Percentiles rank a stretch among this genome's conserved stretches.
Conservation (phyloP, 2,113 vertebrate species). For the Ardeotis arabs region DNA sequence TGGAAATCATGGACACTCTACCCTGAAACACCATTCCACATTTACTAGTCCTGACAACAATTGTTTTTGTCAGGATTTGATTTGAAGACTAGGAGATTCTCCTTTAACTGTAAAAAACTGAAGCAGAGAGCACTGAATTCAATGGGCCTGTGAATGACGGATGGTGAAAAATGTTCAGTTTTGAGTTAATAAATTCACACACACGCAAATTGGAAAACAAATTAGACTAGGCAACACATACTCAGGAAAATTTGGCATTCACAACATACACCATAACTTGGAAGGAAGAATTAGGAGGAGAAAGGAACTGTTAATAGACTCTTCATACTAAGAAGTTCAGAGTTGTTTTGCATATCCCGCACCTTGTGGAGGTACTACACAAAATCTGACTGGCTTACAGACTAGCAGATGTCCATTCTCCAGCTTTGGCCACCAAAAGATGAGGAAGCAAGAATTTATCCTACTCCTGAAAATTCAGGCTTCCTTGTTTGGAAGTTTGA, state of each 20-base stretch:
- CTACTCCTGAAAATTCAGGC: not conserved
- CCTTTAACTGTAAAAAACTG: not conserved
- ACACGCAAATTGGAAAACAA: not conserved
- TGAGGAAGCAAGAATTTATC: not conserved
- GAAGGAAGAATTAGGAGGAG: not conserved
- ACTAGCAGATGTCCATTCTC: not conserved
- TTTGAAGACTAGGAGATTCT: not conserved
- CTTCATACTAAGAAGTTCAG: not conserved
- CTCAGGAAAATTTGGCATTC: not conserved
- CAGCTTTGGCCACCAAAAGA: not conserved
- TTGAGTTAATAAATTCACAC: not conserved
- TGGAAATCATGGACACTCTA: not conserved
- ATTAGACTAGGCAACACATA: not conserved
- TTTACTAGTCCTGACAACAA: not conserved
- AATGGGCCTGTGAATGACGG: not conserved
- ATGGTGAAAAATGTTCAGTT: not conserved
- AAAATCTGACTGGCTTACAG: not conserved
- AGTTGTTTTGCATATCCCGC: not conserved
- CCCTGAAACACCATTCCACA: not conserved
- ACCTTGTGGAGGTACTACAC: not conserved
- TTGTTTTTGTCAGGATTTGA: not conserved
- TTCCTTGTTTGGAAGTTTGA: not conserved
- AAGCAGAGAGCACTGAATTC: not conserved
- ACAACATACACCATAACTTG: not conserved
- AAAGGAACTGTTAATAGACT: not conserved